phyloP scores from a whole-genome alignment of 2,113 vertebrate genomes.

The Anthoscopus minutus region DNA sequence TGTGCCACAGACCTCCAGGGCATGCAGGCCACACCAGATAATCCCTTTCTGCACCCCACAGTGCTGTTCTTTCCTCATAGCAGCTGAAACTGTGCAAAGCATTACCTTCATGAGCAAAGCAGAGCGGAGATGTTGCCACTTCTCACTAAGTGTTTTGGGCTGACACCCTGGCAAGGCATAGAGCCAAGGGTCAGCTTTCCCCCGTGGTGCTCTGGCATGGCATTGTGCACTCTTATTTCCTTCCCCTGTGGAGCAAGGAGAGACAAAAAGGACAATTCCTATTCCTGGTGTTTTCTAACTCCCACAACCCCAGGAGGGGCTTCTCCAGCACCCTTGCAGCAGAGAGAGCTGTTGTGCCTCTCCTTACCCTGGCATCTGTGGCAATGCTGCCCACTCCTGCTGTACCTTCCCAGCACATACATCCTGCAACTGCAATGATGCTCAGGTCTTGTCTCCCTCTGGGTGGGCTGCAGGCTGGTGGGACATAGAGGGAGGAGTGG shows the following conservation, averaged over 20 bases:
- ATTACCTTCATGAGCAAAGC: not conserved
- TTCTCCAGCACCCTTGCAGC: not conserved
- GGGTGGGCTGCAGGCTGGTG: not conserved
- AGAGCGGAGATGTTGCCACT: not conserved
- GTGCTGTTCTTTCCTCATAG: not conserved
- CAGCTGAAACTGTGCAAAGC: not conserved
- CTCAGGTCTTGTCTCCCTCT: not conserved
- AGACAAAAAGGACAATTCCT: not conserved
- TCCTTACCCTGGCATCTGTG: accelerated
- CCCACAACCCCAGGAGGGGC: not conserved
- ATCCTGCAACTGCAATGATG: not conserved
- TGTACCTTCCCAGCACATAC: not conserved
- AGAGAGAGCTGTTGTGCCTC: not conserved
- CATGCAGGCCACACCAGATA: not conserved
- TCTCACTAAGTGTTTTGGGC: not conserved
- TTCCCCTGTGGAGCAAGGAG: not conserved
- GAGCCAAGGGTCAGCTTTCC: not conserved
- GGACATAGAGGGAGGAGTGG: not conserved
- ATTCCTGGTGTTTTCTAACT: not conserved
- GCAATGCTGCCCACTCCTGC: not conserved
- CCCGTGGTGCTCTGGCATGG: not conserved
- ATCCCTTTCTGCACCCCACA: accelerated
- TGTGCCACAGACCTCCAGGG: not conserved
- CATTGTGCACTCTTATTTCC: not conserved
- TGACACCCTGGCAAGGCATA: not conserved